Evolutionary conservation across 2,797 vertebrate genomes (phyloP).

Genomic region (Eurystomus glaucurus): DNA sequence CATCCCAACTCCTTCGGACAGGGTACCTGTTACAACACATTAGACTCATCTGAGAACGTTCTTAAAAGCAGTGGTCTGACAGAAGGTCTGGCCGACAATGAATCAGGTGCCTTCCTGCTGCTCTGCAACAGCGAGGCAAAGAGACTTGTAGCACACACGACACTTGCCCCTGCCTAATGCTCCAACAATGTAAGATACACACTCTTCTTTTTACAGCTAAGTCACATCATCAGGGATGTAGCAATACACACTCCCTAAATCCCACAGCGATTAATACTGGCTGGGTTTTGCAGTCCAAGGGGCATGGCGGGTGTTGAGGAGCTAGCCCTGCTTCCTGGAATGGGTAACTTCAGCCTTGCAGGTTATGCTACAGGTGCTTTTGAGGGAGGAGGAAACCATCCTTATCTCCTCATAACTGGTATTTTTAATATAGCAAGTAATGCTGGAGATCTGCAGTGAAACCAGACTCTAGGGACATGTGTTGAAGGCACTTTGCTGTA

Average conservation of each 20-base stretch:
- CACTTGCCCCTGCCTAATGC: slow-evolving; percentile 17
- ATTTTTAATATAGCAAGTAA: rapidly evolving
- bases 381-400: not conserved
- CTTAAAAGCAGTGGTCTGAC: slow-evolving; percentile 98
- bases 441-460: not conserved
- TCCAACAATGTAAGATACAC: not conserved
- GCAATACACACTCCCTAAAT: rapidly evolving
- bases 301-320: rapidly evolving
- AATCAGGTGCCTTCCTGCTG: slow-evolving; percentile 87
- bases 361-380: not conserved
- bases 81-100: slow-evolving; percentile 90
- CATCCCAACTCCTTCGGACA: slow-evolving; percentile 77
- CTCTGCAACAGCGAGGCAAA: slow-evolving; percentile 94
- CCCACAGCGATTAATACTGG: rapidly evolving
- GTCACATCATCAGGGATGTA: rapidly evolving
- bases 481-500: not conserved
- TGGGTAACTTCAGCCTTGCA: not conserved
- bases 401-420: rapidly evolving
- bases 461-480: rapidly evolving
- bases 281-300: not conserved
- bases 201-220: not conserved
- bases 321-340: not conserved
- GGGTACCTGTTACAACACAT: slow-evolving; percentile 97
- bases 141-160: slow-evolving; percentile 75
- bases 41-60: slow-evolving; percentile 99